Evolutionary conservation across 2,113 vertebrate genomes (phyloP).

Genomic region (Dicerorhinus sumatrensis): DNA sequence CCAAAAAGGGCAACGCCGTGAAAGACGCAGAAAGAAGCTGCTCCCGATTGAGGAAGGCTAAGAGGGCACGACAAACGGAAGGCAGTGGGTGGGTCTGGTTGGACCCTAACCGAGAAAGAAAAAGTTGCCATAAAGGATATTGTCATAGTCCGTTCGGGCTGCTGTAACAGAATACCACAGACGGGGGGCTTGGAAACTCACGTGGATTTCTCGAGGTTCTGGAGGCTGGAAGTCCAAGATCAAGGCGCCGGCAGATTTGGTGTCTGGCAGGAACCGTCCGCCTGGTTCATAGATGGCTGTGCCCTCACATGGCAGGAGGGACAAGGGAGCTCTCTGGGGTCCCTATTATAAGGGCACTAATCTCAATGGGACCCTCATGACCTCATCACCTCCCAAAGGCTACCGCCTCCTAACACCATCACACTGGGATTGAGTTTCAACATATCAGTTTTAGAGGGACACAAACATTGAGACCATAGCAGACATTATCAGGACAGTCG

Average conservation of each 20-base stretch:
- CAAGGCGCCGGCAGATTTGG: not conserved
- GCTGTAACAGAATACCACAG: too few relatives aligned
- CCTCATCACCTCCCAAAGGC: not conserved
- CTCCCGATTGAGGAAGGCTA: not conserved
- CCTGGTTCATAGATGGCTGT: not conserved
- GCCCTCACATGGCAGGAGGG: not conserved
- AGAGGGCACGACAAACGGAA: not conserved
- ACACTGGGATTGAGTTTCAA: not conserved
- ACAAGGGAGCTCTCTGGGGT: not conserved
- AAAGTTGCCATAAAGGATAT: not conserved
- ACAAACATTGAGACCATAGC: not conserved
- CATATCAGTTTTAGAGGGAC: not conserved
- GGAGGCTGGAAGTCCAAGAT: not conserved
- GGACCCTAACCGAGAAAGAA: not conserved
- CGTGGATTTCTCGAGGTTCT: not conserved
- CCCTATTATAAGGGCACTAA: not conserved
- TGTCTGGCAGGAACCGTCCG: not conserved
- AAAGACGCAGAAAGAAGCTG: not conserved
- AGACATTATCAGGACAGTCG: not conserved
- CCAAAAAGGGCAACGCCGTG: rapidly evolving
- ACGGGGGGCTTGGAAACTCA: not conserved
- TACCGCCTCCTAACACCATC: not conserved
- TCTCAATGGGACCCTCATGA: not conserved
- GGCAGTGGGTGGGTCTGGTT: not conserved
- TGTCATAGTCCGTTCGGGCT: not conserved